phyloP scores from a whole-genome alignment of 1,140 invertebrate genomes.

The Portunus trituberculatus region DNA sequence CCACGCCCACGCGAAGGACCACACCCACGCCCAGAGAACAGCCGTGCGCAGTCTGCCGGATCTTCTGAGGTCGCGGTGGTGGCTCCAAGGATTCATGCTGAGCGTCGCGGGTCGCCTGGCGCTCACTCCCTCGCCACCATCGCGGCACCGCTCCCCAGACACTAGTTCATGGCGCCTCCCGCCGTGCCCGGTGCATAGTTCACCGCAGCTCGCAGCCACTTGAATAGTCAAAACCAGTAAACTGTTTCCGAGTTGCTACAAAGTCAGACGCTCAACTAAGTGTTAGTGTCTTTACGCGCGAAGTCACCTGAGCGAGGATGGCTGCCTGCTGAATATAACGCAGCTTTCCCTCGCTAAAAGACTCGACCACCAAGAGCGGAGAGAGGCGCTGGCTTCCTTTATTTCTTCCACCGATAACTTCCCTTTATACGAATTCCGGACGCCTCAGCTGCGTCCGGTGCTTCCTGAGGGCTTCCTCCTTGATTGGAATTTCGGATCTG shows the following conservation, averaged over 20 bases:
- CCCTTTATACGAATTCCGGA: background rate
- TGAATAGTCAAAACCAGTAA: background rate
- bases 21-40: conserved; percentile 58
- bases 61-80: background rate
- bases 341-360: background rate
- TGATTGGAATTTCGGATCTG: background rate
- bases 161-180: conserved; percentile 17
- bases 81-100: conserved; percentile 56
- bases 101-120: background rate
- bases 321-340: background rate
- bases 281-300: background rate
- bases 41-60: conserved; percentile 45
- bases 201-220: background rate
- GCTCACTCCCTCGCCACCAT: background rate
- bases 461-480: background rate
- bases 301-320: background rate
- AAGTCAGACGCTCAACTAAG: background rate
- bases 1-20: conserved; percentile 68
- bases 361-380: background rate
- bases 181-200: background rate
- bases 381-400: background rate
- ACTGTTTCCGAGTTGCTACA: background rate
- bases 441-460: background rate
- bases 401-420: background rate
- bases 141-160: background rate